These are phyloP conservation scores for Muraenolepis orangiensis DNA, from an alignment of 2,797 vertebrate species.

Conservation along the genomic window DNA sequence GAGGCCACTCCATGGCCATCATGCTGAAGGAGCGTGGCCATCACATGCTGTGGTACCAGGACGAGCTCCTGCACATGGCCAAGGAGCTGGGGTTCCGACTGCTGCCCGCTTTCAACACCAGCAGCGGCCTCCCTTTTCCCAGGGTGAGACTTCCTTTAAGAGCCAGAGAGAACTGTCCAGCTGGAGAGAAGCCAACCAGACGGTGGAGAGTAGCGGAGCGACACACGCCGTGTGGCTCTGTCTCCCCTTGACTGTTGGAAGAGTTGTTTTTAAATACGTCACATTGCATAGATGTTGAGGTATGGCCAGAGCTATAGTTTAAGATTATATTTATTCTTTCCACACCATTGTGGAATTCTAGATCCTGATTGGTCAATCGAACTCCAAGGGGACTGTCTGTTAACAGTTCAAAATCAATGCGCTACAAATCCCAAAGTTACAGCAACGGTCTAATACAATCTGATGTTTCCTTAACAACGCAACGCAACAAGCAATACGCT, in stretches of 20 bases:
- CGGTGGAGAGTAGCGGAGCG: background rate
- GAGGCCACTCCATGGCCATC: conserved; percentile 93
- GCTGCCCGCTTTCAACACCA: conserved; percentile 97
- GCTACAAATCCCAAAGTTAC: too few species aligned
- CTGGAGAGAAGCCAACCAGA: background rate
- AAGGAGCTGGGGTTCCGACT: conserved; percentile 92
- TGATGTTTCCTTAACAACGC: background rate
- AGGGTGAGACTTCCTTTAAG: conserved; percentile 76
- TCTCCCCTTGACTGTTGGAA: background rate
- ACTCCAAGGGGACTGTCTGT: too few species aligned
- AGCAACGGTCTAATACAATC: too few species aligned
- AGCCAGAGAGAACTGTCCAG: background rate
- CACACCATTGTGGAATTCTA: background rate
- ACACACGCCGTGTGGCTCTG: background rate
- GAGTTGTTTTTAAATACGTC: background rate
- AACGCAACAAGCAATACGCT: background rate
- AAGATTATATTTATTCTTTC: background rate
- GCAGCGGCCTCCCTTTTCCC: conserved; percentile 96
- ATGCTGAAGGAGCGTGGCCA: conserved; percentile 92
- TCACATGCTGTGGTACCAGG: conserved; percentile 93
- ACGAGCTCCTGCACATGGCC: conserved; percentile 94
- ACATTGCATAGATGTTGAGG: background rate
- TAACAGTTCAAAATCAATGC: too few species aligned
- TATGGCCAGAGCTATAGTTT: background rate
- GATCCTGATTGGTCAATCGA: too few species aligned